Percentiles rank a stretch among this genome's conserved stretches.
phyloP scores from a whole-genome alignment of 2,113 vertebrate genomes.

The Elephas maximus region DNA sequence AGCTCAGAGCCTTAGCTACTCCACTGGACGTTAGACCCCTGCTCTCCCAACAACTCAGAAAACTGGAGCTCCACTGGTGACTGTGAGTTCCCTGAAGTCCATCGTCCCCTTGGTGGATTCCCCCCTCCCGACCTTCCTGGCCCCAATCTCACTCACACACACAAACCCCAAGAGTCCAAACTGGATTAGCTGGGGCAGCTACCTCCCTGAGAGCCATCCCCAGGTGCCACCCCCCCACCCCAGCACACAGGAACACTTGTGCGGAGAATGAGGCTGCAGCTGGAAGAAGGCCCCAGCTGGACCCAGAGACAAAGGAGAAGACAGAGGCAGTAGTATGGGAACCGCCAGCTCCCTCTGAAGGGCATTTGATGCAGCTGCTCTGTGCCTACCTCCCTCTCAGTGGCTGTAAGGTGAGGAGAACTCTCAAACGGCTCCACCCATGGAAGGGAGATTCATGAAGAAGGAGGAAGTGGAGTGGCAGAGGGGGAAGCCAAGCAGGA shows the following conservation, averaged over 20 bases:
- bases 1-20: background rate
- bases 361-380: background rate
- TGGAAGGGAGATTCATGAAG: constrained; percentile 57
- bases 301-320: background rate
- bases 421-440: background rate
- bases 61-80: background rate
- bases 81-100: background rate
- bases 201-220: background rate
- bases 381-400: background rate
- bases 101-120: background rate
- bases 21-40: background rate
- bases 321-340: background rate
- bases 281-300: constrained; percentile 41
- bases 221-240: background rate
- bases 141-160: background rate
- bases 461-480: background rate
- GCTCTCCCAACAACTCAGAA: background rate
- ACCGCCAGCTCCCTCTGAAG: constrained; percentile 34
- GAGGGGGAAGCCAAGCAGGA: background rate
- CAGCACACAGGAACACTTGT: background rate
- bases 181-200: background rate
- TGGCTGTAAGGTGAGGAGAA: background rate
- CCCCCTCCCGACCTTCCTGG: background rate
- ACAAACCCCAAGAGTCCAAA: background rate
- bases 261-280: background rate